Conservation (phyloP, 2,113 vertebrate genomes). For the Bufo bufo region DNA sequence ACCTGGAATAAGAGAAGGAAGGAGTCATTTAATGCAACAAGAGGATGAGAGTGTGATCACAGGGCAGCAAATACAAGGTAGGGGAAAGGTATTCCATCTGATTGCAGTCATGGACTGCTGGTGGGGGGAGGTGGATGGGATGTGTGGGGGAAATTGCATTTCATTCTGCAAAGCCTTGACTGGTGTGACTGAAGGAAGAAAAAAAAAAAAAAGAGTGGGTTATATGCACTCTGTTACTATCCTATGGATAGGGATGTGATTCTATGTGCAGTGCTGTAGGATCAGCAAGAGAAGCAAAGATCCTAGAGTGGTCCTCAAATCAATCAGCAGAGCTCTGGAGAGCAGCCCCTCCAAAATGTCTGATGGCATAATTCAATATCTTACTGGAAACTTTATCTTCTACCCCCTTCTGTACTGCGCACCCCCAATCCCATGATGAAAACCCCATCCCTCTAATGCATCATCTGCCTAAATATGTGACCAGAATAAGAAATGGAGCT, state of each 20-base stretch:
- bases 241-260: background rate
- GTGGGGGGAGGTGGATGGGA: background rate
- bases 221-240: background rate
- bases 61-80: slow-evolving; percentile 72
- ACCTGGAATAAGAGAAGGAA: slow-evolving; percentile 26
- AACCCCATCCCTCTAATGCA: slow-evolving; percentile 35
- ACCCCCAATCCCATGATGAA: background rate
- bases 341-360: background rate
- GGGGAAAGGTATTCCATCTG: slow-evolving; percentile 63
- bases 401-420: slow-evolving; percentile 18
- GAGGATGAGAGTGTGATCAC: slow-evolving; percentile 68
- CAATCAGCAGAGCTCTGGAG: slow-evolving; percentile 13
- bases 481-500: slow-evolving; percentile 50
- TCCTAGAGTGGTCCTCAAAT: slow-evolving; percentile 9
- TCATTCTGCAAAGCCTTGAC: slow-evolving; percentile 26
- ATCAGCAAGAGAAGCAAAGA: background rate
- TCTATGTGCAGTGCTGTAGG: background rate
- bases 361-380: slow-evolving; percentile 8
- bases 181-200: background rate
- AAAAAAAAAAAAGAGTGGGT: background rate
- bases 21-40: slow-evolving; percentile 62
- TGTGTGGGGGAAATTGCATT: background rate
- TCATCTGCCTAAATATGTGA: slow-evolving; percentile 52
- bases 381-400: slow-evolving; percentile 46
- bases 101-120: slow-evolving; percentile 51